phyloP scores from a whole-genome alignment of 2,113 vertebrate species.

The Ailuropoda melanoleuca region DNA sequence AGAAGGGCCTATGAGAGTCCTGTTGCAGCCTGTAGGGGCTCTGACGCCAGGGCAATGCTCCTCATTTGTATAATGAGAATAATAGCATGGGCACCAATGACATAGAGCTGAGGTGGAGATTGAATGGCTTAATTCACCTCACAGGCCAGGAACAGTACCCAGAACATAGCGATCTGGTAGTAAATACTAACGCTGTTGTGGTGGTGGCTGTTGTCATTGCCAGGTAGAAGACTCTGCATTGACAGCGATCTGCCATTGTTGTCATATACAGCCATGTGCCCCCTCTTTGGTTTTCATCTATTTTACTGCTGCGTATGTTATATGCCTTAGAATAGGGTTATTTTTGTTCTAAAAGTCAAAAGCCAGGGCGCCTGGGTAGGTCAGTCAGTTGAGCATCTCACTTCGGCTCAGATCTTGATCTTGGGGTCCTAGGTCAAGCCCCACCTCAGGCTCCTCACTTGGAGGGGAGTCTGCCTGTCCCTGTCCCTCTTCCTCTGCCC shows the following conservation, averaged over 20 bases:
- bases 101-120: neutral
- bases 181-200: neutral
- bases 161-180: neutral
- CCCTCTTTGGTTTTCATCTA: neutral
- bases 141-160: neutral
- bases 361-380: neutral
- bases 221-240: neutral
- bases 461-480: too few relatives aligned
- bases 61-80: neutral
- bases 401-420: neutral
- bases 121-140: neutral
- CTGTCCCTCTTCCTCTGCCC: too few relatives aligned
- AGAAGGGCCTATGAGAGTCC: neutral
- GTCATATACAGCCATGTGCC: neutral
- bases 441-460: too few relatives aligned
- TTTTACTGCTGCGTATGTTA: neutral
- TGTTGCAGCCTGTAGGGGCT: neutral
- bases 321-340: too few relatives aligned
- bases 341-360: neutral
- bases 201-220: neutral
- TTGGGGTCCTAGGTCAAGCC: too few relatives aligned
- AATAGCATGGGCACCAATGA: neutral
- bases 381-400: neutral
- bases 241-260: neutral
- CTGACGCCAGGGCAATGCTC: neutral